Evolutionary conservation across 2,797 vertebrate genomes (phyloP), one percentile per base, ranked within the genome.

Genomic region (Danio jaintianensis): DNA sequence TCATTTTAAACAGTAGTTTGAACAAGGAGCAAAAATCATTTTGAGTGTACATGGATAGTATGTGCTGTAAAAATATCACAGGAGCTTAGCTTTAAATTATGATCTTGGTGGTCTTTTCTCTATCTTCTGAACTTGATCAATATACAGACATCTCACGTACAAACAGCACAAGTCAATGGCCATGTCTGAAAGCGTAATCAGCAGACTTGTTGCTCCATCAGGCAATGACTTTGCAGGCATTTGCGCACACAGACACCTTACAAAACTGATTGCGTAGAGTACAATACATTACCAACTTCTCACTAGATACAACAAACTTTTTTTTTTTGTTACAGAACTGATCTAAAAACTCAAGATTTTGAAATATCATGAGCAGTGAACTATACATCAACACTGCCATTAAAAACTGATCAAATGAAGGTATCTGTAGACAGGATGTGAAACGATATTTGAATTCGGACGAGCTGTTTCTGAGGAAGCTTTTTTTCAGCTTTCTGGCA

Each of bases 41-140:
- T n/a, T n/a, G n/a, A n/a, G 64, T 68, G 68, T 50, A 68, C 45
- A 16, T 13, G 4, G 43, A 67, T 7, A 45, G 8, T 10, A 68
- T n/a, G 16, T 53, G 67, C 53, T 69, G 22, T 10, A 40, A 70
- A 70, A 69, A 15, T 52, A n/a, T 68, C 22, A 36, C n/a, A 15
- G 4, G 9, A 38, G 29, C 6, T 12, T 18, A 29, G 67, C 52
- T 70, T 53, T 16, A 40, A 53, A 48, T 70, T 29, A 16, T 16
- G 64, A 43, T 48, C 43, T 48, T 8, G 48, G 13, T 67, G 20
- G 13, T 43, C 62, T 43, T 64, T 18, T 43, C 42, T 43, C 40
- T 42, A 36, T 16, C 2, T 13, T 70, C 13, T 40, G 4, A 55
- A 55, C 40, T 20, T 11, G 52, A 70, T 69, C 29, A 69, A 68